phyloP scores from a whole-genome alignment of 2,113 vertebrate species.

The Alosa alosa region DNA sequence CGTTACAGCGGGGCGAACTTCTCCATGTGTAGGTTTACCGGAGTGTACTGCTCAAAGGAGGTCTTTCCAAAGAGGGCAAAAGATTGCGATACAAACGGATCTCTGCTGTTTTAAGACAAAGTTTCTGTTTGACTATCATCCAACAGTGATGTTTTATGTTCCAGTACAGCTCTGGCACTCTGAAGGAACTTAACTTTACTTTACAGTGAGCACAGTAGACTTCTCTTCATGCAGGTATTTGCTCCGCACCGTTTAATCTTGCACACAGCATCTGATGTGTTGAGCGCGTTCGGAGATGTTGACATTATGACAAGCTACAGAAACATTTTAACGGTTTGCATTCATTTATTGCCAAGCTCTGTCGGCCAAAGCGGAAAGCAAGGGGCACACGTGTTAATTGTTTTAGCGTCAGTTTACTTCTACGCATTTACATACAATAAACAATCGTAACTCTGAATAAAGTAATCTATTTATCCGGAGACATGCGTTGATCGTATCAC shows the following conservation, averaged over 20 bases:
- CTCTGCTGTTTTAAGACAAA: constrained; percentile 44
- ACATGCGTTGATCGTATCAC: constrained; percentile 61
- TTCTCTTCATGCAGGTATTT: constrained; percentile 56
- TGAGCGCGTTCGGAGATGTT: constrained; percentile 33
- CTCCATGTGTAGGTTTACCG: constrained; percentile 18
- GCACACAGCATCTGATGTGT: constrained; percentile 52
- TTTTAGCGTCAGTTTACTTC: constrained; percentile 34
- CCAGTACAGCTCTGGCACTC: constrained; percentile 67
- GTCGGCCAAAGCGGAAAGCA: neutral
- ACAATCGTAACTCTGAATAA: constrained; percentile 10
- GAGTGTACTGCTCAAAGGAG: constrained; percentile 7
- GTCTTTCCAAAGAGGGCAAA: constrained; percentile 28
- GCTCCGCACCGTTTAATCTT: constrained; percentile 25
- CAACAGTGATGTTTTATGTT: constrained; percentile 72
- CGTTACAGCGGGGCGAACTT: neutral
- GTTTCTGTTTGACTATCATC: constrained; percentile 60
- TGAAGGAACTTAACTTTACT: constrained; percentile 67
- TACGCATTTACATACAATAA: constrained; percentile 57
- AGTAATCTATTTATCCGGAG: neutral
- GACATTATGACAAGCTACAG: constrained; percentile 19
- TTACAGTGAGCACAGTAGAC: constrained; percentile 50
- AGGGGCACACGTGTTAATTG: constrained; percentile 11
- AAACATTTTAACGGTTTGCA: constrained; percentile 36
- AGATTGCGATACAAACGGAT: constrained; percentile 45
- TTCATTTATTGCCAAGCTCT: constrained; percentile 32